Percentiles rank a stretch among this genome's conserved stretches.
Evolutionary conservation across 2,797 vertebrate species (phyloP).

Genomic region (Rhynchonycteris naso): DNA sequence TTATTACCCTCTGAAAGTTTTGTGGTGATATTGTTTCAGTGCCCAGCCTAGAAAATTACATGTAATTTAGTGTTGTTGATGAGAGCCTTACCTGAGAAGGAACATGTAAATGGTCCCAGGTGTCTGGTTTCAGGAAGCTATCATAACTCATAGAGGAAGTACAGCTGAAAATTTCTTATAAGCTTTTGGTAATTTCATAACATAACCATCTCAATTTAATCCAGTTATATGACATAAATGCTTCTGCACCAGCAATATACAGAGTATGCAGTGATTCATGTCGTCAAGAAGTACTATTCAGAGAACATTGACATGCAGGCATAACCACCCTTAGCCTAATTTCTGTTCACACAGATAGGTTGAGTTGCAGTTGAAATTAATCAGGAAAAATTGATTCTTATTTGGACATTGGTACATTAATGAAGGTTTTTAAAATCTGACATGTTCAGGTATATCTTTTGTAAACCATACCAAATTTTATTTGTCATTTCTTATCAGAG

Average conservation of each 20-base stretch:
- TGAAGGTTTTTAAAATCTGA: background rate
- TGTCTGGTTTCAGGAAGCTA: background rate
- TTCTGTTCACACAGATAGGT: background rate
- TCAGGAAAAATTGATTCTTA: background rate
- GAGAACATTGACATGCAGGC: background rate
- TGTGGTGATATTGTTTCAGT: background rate
- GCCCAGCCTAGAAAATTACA: background rate
- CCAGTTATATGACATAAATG: slow-evolving; percentile 14
- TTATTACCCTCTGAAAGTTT: background rate
- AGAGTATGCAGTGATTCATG: background rate
- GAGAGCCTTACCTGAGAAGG: background rate
- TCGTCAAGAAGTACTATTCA: background rate
- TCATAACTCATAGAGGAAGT: background rate
- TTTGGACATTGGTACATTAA: background rate
- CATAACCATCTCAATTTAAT: background rate
- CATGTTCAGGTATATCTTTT: background rate
- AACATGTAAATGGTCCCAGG: background rate
- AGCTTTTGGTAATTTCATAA: background rate
- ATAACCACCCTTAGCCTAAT: background rate
- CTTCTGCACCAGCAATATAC: background rate
- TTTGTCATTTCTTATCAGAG: background rate
- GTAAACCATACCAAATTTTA: background rate
- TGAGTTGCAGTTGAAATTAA: background rate
- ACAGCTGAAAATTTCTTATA: background rate
- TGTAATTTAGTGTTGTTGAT: background rate